These are phyloP conservation scores for Zygothrica quintamaculata DNA, from an alignment of 2,888 invertebrate species.

Conservation along the genomic window DNA sequence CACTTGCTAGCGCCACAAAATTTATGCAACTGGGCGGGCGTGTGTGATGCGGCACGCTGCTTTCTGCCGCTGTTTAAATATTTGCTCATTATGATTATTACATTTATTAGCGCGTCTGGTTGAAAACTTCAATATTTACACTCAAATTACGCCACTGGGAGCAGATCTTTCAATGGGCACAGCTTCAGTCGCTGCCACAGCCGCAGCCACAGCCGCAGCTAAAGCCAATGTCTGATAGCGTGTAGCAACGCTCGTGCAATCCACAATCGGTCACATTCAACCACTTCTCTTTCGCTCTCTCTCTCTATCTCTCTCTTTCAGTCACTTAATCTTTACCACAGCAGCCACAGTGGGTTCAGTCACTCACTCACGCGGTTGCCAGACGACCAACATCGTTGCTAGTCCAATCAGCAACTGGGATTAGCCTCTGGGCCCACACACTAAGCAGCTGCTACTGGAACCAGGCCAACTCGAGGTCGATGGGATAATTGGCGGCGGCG, in stretches of 20 bases:
- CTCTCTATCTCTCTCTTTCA: no score
- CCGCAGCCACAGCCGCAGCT: no score
- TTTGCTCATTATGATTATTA: constrained; percentile 79
- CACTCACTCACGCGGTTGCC: constrained; percentile 37
- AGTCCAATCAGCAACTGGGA: constrained; percentile 51
- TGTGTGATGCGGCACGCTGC: not conserved
- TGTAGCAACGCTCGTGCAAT: not conserved
- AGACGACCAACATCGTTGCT: constrained; percentile 20
- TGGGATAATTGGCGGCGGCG: constrained; percentile 43
- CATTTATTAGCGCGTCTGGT: constrained; percentile 64
- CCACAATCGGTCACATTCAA: constrained; percentile 1
- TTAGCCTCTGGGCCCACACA: constrained; percentile 41
- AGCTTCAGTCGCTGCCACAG: no score
- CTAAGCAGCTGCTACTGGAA: constrained; percentile 54
- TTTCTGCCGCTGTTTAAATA: constrained; percentile 58
- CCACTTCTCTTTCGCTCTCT: not conserved
- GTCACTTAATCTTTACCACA: no score
- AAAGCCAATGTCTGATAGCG: constrained; percentile 25
- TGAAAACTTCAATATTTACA: constrained; percentile 73
- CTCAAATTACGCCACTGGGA: constrained; percentile 69
- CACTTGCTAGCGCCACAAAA: constrained; percentile 25
- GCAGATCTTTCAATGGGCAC: constrained; percentile 34
- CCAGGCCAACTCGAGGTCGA: constrained; percentile 15
- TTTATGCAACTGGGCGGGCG: constrained; percentile 40
- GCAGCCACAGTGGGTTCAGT: constrained; percentile 19